Conservation (phyloP, 1,140 invertebrate genomes). For the Chrysopa pallens region DNA sequence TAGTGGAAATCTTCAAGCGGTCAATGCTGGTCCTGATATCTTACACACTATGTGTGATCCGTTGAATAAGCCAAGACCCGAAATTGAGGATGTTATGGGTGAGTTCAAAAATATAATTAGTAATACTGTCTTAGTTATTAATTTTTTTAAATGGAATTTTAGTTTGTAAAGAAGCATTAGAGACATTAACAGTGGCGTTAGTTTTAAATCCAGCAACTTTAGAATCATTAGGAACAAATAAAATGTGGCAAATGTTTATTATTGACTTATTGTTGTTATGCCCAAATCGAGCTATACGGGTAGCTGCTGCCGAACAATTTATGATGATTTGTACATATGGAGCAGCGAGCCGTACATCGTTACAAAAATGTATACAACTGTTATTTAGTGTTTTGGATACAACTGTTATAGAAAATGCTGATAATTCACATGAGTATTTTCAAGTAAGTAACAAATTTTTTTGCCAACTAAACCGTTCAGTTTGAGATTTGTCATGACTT, state of each 20-base stretch:
- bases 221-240: conserved; percentile 50
- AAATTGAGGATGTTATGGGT: conserved; percentile 31
- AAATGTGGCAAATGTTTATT: conserved; percentile 71
- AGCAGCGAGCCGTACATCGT: conserved; percentile 34
- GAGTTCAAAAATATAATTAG: conserved; percentile 3
- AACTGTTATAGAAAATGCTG: conserved; percentile 54
- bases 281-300: conserved; percentile 47
- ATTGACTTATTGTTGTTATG: conserved; percentile 76
- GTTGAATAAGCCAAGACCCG: conserved; percentile 24
- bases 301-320: conserved; percentile 66
- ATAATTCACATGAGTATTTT: conserved; percentile 68
- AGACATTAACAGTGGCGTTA: conserved; percentile 77
- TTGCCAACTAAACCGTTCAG: too few species aligned
- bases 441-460: too few species aligned
- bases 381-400: conserved; percentile 61
- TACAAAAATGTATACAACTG: conserved; percentile 56
- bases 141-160: conserved; percentile 10
- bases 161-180: conserved; percentile 82
- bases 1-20: conserved; percentile 44
- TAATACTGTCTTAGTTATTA: too few species aligned
- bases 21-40: conserved; percentile 43
- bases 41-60: conserved; percentile 35
- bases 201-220: conserved; percentile 68
- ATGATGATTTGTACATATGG: conserved; percentile 57
- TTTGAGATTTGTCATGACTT: too few species aligned